Evolutionary conservation across 2,797 vertebrate genomes (phyloP).

Genomic region (Ispidina picta): DNA sequence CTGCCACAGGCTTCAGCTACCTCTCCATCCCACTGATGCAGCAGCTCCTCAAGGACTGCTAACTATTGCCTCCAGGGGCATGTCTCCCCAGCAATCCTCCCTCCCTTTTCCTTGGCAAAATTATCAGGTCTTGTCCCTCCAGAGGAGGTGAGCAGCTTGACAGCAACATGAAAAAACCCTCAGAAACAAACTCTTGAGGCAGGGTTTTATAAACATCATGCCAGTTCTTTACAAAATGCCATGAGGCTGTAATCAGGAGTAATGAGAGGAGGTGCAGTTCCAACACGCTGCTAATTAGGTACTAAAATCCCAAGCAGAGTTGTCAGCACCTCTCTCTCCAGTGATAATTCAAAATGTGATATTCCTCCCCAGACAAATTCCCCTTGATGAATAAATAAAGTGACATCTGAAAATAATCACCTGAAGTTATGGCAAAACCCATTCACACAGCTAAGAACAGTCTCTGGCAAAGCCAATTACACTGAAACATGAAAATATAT

Average conservation of each 20-base stretch:
- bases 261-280: not conserved
- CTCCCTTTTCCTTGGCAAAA: not conserved
- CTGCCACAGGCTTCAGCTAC: not conserved
- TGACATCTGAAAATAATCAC: not conserved
- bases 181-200: not conserved
- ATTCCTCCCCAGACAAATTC: not conserved
- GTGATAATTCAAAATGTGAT: constrained; percentile 1
- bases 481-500: not conserved
- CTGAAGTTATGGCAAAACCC: not conserved
- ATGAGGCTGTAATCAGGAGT: not conserved
- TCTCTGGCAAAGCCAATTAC: not conserved
- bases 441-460: not conserved
- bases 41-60: not conserved
- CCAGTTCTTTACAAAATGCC: not conserved
- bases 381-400: not conserved
- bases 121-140: not conserved
- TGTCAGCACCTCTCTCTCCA: constrained; percentile 20
- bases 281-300: constrained; percentile 2
- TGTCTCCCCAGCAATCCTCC: not conserved
- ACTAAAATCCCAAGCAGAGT: not conserved
- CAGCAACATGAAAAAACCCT: not conserved
- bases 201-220: not conserved
- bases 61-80: accelerated
- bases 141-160: not conserved
- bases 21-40: not conserved